Percentiles rank a stretch among this genome's conserved stretches.
These are phyloP conservation scores for Halocynthia aurantium DNA, from an alignment of 23 tunicate genomes.

Conservation along the genomic window DNA sequence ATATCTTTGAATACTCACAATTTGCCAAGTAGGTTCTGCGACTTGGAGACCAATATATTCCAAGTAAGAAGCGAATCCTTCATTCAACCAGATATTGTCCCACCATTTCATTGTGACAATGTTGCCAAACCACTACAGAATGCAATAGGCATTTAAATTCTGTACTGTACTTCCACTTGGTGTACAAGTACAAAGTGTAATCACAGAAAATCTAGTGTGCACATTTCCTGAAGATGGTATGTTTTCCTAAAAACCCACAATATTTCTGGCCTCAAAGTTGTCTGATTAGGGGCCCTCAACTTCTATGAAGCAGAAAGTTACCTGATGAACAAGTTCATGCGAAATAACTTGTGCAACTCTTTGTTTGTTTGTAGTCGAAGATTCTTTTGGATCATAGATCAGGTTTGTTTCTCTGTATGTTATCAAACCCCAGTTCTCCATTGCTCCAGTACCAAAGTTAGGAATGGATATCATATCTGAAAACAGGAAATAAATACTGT, in stretches of 20 bases:
- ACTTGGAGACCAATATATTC: constrained; percentile 56
- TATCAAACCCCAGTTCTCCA: constrained; percentile 97
- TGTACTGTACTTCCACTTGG: no score
- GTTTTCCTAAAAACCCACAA: not conserved
- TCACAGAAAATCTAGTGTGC: not conserved
- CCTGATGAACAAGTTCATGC: constrained; percentile 98
- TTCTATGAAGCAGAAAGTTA: not conserved
- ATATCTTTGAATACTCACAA: constrained; percentile 16
- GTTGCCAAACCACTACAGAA: constrained; percentile 94
- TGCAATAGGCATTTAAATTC: not conserved
- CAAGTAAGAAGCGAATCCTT: constrained; percentile 92
- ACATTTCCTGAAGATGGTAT: not conserved
- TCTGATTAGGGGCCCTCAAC: not conserved
- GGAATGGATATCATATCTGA: constrained; percentile 89
- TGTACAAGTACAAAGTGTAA: no score
- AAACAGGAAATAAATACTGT: not conserved
- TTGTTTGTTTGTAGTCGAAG: constrained; percentile 69
- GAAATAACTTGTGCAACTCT: constrained; percentile 84
- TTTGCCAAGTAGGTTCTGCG: constrained; percentile 69
- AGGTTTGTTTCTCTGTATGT: constrained; percentile 84
- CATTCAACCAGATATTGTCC: constrained; percentile 99
- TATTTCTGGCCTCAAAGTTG: not conserved
- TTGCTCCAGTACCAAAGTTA: constrained; percentile 87
- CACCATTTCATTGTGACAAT: constrained; percentile 97
- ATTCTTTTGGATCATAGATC: constrained; percentile 55